Evolutionary conservation across 2,888 invertebrate species (phyloP).

Genomic region (Parnassius smintheus): DNA sequence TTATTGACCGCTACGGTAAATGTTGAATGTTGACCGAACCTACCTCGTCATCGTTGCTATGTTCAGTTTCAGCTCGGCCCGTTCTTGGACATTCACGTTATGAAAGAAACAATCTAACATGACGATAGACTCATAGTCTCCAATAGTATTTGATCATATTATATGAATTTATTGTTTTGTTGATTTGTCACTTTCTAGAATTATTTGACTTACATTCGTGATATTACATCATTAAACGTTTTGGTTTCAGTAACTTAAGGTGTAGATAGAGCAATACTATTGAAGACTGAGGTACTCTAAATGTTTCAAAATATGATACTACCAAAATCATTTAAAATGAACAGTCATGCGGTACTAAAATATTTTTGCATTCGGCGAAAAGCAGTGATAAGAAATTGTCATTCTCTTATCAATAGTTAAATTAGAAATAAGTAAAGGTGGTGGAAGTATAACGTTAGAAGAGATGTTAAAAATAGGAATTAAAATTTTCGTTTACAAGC

Average conservation of each 20-base stretch:
- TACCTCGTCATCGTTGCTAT: constrained; percentile 74
- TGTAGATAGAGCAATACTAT: constrained; percentile 56
- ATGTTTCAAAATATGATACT: constrained; percentile 31
- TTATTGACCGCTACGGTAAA: constrained; percentile 40
- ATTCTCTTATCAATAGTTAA: neutral
- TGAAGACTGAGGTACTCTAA: constrained; percentile 54
- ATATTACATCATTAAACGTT: no score
- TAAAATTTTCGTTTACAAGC: constrained; percentile 8
- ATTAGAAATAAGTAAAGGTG: neutral
- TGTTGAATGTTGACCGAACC: constrained; percentile 68
- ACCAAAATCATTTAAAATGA: constrained; percentile 28
- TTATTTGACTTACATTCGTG: neutral
- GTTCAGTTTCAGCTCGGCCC: constrained; percentile 71
- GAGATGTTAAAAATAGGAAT: constrained; percentile 11
- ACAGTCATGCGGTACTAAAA: constrained; percentile 26
- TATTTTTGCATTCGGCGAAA: neutral
- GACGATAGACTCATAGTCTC: constrained; percentile 77
- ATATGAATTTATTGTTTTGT: neutral
- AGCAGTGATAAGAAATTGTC: neutral
- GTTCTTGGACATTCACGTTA: constrained; percentile 71
- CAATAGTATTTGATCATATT: constrained; percentile 66
- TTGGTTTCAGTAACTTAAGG: neutral
- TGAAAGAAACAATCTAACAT: constrained; percentile 81
- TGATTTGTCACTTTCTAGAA: neutral
- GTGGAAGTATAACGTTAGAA: constrained; percentile 10